Evolutionary conservation across 2,113 vertebrate species (phyloP).

Genomic region (Anser brachyrhynchus): DNA sequence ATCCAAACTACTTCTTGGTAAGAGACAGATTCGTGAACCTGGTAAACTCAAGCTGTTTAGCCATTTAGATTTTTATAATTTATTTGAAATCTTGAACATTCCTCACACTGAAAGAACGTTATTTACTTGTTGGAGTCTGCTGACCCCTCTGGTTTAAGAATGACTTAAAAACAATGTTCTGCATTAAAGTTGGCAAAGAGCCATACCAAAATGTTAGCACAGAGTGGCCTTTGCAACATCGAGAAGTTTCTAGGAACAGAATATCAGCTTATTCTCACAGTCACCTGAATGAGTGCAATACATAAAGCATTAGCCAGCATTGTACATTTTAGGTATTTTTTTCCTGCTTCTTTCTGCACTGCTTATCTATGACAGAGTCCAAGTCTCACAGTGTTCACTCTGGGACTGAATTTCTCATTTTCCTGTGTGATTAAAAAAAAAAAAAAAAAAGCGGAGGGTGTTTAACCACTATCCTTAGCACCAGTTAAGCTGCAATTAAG

Average conservation of each 20-base stretch:
- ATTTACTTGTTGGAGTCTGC: not conserved
- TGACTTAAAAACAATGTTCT: not conserved
- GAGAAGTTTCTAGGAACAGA: not conserved
- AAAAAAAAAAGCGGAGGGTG: not conserved
- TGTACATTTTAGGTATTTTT: not conserved
- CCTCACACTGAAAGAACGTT: accelerated
- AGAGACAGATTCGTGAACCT: not conserved
- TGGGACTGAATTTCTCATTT: not conserved
- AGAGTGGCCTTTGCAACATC: not conserved
- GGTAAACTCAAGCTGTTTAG: not conserved
- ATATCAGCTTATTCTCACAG: not conserved
- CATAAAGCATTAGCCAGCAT: not conserved
- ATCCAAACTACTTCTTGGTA: not conserved
- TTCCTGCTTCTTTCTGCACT: not conserved
- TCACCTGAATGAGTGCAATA: not conserved
- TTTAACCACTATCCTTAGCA: not conserved
- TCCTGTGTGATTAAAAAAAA: not conserved
- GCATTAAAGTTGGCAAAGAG: not conserved
- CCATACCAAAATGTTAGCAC: not conserved
- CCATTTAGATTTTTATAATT: not conserved
- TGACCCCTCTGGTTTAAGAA: not conserved
- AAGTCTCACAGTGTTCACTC: not conserved
- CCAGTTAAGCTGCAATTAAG: not conserved
- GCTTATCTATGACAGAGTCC: not conserved
- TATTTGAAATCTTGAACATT: not conserved